phyloP scores from a whole-genome alignment of 2,113 vertebrate species.

The Dissostichus mawsoni region DNA sequence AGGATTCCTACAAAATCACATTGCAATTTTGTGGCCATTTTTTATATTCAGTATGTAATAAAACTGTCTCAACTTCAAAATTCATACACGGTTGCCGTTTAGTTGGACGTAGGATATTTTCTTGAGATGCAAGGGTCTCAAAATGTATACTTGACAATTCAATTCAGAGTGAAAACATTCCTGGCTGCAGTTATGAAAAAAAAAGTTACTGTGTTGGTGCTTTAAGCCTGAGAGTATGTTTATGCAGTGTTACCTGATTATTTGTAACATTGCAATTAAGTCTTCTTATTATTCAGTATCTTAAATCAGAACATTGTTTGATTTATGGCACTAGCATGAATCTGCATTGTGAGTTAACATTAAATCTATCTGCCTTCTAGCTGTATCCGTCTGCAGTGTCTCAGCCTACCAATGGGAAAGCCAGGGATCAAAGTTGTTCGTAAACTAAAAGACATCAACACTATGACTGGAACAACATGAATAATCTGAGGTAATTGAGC shows the following conservation, averaged over 20 bases:
- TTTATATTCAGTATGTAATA: background rate
- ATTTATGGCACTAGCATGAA: slow-evolving; percentile 44
- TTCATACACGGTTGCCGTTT: background rate
- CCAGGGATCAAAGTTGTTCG: slow-evolving; percentile 26
- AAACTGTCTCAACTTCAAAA: background rate
- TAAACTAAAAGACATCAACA: slow-evolving; percentile 14
- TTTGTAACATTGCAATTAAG: slow-evolving; percentile 4
- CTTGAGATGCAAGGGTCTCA: no score
- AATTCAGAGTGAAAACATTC: background rate
- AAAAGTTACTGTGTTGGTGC: no score
- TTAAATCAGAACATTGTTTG: slow-evolving; percentile 7
- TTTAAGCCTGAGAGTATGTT: background rate
- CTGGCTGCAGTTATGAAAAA: background rate
- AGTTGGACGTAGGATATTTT: no score
- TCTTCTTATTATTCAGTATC: slow-evolving; percentile 11
- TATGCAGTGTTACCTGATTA: slow-evolving; percentile 41
- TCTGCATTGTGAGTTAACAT: slow-evolving; percentile 33
- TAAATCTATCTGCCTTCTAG: slow-evolving; percentile 58
- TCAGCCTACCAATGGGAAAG: slow-evolving; percentile 56
- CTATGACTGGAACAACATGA: slow-evolving; percentile 2
- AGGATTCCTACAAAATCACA: background rate
- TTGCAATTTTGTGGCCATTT: background rate
- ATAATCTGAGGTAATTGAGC: background rate
- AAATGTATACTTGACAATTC: background rate
- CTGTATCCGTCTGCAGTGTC: slow-evolving; percentile 75